Conservation (phyloP, 2,888 invertebrate genomes). For the Drosophila histrio region DNA sequence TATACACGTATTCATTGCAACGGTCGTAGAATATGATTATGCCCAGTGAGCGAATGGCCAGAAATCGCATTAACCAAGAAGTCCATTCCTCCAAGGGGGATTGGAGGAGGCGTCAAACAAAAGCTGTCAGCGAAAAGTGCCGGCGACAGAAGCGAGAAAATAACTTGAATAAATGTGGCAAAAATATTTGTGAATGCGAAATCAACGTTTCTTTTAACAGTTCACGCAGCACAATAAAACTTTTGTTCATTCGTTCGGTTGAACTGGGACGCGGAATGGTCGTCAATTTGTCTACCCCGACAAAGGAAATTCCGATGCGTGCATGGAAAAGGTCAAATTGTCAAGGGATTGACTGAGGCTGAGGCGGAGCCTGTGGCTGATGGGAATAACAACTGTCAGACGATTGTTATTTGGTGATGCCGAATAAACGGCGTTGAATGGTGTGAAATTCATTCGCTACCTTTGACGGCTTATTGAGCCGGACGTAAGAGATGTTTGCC, state of each 20-base stretch:
- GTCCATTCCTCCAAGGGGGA: neutral
- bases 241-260: slow-evolving; percentile 46
- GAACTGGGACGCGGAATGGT: slow-evolving; percentile 27
- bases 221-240: slow-evolving; percentile 50
- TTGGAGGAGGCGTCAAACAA: neutral
- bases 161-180: slow-evolving; percentile 29
- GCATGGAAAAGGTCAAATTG: slow-evolving; percentile 47
- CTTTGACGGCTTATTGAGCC: slow-evolving; percentile 44
- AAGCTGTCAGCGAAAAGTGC: neutral
- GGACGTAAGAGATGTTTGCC: neutral
- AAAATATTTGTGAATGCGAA: slow-evolving; percentile 51
- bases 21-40: slow-evolving; percentile 14
- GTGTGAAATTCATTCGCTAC: slow-evolving; percentile 41
- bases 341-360: slow-evolving; percentile 24
- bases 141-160: slow-evolving; percentile 17
- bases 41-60: neutral
- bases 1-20: slow-evolving; percentile 7
- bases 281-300: slow-evolving; percentile 31
- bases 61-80: slow-evolving; percentile 18
- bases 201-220: slow-evolving; percentile 55
- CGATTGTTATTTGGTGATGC: slow-evolving; percentile 34
- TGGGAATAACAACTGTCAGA: slow-evolving; percentile 12
- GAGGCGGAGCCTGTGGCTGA: neutral
- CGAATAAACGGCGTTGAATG: slow-evolving; percentile 32
- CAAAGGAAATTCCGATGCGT: slow-evolving; percentile 38